phyloP scores from a whole-genome alignment of 2,888 invertebrate species.

The Piscicola geometra region DNA sequence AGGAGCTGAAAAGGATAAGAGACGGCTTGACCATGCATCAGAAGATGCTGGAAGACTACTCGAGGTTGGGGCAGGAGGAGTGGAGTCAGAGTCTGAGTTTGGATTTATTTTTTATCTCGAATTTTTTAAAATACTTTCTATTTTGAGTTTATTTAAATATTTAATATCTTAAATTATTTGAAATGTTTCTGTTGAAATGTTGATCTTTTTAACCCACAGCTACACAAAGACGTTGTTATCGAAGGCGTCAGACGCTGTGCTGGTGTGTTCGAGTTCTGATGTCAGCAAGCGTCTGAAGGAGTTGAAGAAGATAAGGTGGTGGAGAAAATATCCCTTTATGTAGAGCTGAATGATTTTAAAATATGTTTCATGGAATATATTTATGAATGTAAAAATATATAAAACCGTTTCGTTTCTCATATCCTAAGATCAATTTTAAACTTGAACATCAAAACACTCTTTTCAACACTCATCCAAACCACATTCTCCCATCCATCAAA shows the following conservation, averaged over 20 bases:
- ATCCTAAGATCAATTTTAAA: no score
- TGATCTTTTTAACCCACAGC: no score
- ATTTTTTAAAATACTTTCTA: neutral
- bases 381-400: no score
- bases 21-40: conserved; percentile 18
- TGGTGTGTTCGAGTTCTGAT: conserved; percentile 20
- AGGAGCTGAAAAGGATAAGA: conserved; percentile 18
- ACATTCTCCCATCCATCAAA: no score
- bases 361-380: no score
- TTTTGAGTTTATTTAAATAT: neutral
- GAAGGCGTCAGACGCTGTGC: conserved; percentile 13
- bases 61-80: conserved; percentile 1
- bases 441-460: no score
- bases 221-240: conserved; percentile 14
- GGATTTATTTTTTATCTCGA: neutral
- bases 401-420: no score
- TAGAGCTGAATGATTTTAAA: no score
- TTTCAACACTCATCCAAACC: no score
- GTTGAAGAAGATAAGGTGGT: conserved; percentile 22
- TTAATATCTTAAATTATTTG: neutral
- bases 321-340: no score
- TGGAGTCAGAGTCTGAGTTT: neutral
- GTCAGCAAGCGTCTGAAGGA: conserved; percentile 24
- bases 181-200: no score
- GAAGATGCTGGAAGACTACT: conserved; percentile 25